Percentiles rank a stretch among this genome's conserved stretches.
phyloP scores from a whole-genome alignment of 2,797 vertebrate genomes.

The Graptemys geographica region DNA sequence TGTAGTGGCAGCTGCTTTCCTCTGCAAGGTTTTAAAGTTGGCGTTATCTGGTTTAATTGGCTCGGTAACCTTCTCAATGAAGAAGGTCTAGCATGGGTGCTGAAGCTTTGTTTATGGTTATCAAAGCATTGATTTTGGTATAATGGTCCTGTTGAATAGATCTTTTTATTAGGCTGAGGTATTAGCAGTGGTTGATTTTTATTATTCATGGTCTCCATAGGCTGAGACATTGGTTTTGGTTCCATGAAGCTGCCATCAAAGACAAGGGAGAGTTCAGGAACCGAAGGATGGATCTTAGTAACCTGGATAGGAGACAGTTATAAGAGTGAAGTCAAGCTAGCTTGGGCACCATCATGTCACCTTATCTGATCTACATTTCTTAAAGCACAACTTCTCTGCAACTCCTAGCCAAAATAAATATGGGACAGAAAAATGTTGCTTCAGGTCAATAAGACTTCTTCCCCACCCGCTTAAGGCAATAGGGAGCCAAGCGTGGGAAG shows the following conservation, averaged over 20 bases:
- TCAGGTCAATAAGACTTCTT: not conserved
- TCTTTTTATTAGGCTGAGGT: conserved; percentile 52
- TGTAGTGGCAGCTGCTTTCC: conserved; percentile 67
- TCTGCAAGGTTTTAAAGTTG: conserved; percentile 55
- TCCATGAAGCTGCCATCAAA: conserved; percentile 87
- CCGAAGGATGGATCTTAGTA: conserved; percentile 89
- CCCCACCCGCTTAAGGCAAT: not conserved
- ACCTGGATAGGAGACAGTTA: conserved; percentile 80
- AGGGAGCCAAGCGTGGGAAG: not conserved
- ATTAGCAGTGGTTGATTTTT: conserved; percentile 50
- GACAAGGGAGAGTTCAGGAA: conserved; percentile 95
- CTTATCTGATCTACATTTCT: not conserved
- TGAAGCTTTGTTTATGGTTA: conserved; percentile 44
- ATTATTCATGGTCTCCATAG: conserved; percentile 35
- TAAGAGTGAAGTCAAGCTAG: not conserved
- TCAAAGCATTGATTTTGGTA: conserved; percentile 43
- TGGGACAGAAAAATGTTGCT: not conserved
- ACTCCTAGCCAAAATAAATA: not conserved
- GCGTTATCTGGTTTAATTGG: conserved; percentile 62
- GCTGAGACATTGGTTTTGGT: conserved; percentile 58
- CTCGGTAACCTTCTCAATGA: conserved; percentile 64
- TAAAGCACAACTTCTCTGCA: not conserved
- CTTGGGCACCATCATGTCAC: not conserved
- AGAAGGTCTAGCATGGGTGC: conserved; percentile 54
- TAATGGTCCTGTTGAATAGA: not conserved